Conservation (phyloP, 2,113 vertebrate genomes). For the Plecotus auritus region DNA sequence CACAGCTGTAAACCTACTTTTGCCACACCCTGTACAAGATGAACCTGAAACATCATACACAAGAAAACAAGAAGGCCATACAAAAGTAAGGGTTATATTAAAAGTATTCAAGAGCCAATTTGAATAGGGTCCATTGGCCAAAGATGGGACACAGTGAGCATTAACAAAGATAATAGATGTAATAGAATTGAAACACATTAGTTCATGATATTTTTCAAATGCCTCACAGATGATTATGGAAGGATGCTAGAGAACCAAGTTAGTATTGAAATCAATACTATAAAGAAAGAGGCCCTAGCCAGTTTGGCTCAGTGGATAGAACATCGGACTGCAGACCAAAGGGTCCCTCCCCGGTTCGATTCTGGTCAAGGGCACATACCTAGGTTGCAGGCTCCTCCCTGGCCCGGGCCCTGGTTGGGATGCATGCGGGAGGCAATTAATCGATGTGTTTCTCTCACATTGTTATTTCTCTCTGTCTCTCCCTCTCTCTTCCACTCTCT, state of each 20-base stretch:
- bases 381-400: too few species aligned
- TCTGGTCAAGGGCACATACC: not conserved
- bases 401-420: too few species aligned
- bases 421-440: not conserved
- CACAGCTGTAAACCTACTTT: too few species aligned
- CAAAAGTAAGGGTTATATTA: not conserved
- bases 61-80: not conserved
- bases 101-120: not conserved
- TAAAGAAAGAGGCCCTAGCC: too few species aligned
- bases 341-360: too few species aligned
- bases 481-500: too few species aligned
- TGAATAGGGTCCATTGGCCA: not conserved
- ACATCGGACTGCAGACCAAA: rapidly evolving
- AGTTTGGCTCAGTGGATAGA: too few species aligned
- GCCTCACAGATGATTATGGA: not conserved
- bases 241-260: not conserved
- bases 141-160: not conserved
- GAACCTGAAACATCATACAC: not conserved
- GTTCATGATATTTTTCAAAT: not conserved
- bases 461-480: too few species aligned
- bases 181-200: not conserved
- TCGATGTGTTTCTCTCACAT: not conserved
- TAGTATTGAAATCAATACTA: not conserved
- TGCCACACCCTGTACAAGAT: not conserved
- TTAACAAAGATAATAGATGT: not conserved